A percentile compares a stretch with the other conserved stretches of the same genome.
phyloP scores from a whole-genome alignment of 1,140 invertebrate genomes.

The Pseudomyrmex dendroicus region DNA sequence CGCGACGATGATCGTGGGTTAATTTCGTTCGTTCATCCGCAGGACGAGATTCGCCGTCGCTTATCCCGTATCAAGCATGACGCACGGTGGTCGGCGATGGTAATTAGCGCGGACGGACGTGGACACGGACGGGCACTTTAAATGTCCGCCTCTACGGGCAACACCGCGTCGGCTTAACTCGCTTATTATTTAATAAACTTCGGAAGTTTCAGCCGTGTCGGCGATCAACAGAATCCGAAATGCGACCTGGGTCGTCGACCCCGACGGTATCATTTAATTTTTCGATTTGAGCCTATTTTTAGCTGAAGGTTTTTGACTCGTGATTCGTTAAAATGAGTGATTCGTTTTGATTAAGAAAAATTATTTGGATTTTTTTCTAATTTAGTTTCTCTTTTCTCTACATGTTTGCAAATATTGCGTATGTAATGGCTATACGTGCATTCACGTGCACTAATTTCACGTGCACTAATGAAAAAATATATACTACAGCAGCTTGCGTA shows the following conservation, averaged over 20 bases:
- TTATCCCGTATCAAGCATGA: slow-evolving; percentile 50
- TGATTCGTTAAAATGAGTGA: background rate
- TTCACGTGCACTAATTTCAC: too few species aligned
- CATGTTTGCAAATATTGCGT: too few species aligned
- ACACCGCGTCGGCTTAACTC: slow-evolving; percentile 71
- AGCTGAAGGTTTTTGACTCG: background rate
- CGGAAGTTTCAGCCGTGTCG: slow-evolving; percentile 42
- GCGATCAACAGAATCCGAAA: slow-evolving; percentile 42
- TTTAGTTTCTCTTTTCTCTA: too few species aligned
- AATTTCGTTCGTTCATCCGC: slow-evolving; percentile 56
- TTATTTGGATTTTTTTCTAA: background rate
- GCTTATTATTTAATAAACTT: slow-evolving; percentile 79
- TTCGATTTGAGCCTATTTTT: background rate
- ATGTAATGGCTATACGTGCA: too few species aligned
- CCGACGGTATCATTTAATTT: slow-evolving; percentile 1
- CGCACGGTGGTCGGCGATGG: slow-evolving; percentile 60
- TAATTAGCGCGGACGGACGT: slow-evolving; percentile 81
- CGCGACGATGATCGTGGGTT: slow-evolving; percentile 42
- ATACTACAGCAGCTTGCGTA: too few species aligned
- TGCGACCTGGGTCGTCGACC: slow-evolving; percentile 41
- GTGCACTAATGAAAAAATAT: too few species aligned
- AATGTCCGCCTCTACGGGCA: slow-evolving; percentile 75
- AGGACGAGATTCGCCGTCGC: slow-evolving; percentile 68
- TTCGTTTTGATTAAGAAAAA: background rate
- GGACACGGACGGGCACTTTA: slow-evolving; percentile 82